phyloP scores from a whole-genome alignment of 2,888 invertebrate genomes.

The Drosophila fungiperda region DNA sequence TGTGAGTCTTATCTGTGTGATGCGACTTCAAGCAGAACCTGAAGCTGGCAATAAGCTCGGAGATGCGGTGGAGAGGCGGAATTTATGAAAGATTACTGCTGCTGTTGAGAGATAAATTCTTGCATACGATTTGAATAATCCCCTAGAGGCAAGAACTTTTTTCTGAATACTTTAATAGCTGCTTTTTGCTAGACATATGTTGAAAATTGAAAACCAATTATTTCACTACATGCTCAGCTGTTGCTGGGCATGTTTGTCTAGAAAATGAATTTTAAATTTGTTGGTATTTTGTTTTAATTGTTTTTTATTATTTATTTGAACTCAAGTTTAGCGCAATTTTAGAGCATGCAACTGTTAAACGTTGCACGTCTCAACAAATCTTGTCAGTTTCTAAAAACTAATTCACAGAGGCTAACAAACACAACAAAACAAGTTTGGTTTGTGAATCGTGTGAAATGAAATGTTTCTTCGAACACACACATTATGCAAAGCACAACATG shows the following conservation, averaged over 20 bases:
- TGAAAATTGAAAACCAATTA: neutral
- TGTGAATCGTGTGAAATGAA: slow-evolving; percentile 54
- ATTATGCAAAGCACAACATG: slow-evolving; percentile 64
- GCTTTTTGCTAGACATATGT: neutral
- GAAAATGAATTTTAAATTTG: neutral
- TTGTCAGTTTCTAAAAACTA: slow-evolving; percentile 29
- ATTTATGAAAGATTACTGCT: slow-evolving; percentile 8
- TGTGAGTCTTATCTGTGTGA: slow-evolving; percentile 37
- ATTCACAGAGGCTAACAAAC: slow-evolving; percentile 18
- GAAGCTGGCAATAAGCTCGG: slow-evolving; percentile 23
- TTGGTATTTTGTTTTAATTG: neutral
- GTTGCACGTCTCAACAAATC: slow-evolving; percentile 3
- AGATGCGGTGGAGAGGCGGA: neutral
- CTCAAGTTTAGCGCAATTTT: neutral
- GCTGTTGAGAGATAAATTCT: neutral
- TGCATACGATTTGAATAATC: neutral
- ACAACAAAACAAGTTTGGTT: slow-evolving; percentile 1
- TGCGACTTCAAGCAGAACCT: slow-evolving; percentile 10
- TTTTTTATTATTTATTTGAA: neutral
- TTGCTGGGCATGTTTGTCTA: neutral
- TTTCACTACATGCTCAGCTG: neutral
- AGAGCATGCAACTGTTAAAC: neutral
- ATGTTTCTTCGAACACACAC: slow-evolving; percentile 40
- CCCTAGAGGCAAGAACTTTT: neutral
- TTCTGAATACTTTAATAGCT: neutral